Conservation (phyloP, 1,140 invertebrate species). For the Radopholus similis region DNA sequence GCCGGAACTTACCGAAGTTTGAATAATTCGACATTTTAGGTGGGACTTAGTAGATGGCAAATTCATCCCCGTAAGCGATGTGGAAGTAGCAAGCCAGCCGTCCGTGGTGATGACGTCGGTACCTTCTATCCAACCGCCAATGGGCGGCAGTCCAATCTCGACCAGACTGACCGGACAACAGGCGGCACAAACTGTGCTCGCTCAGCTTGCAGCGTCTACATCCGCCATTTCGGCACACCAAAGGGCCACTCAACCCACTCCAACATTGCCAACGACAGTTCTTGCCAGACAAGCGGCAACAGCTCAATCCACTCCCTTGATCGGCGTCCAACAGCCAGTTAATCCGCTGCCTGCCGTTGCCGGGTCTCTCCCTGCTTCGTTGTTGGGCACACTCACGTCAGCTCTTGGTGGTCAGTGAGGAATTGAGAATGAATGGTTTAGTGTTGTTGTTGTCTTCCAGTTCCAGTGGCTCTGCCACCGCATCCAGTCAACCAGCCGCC, state of each 20-base stretch:
- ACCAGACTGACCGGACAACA: neutral
- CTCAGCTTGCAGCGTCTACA: neutral
- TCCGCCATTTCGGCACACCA: neutral
- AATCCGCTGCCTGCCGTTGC: neutral
- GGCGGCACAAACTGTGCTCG: neutral
- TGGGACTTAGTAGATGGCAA: neutral
- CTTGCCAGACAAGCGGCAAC: too few relatives aligned
- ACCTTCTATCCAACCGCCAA: neutral
- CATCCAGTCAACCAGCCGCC: conserved; percentile 2
- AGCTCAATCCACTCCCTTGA: neutral
- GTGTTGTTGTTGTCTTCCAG: too few relatives aligned
- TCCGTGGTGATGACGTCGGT: neutral
- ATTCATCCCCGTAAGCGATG: neutral
- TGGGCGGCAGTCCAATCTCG: neutral
- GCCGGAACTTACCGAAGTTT: neutral
- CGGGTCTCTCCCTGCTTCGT: too few relatives aligned
- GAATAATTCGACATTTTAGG: neutral
- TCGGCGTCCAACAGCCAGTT: neutral
- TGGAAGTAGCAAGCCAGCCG: too few relatives aligned
- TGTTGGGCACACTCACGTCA: conserved; percentile 1
- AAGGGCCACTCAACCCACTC: neutral
- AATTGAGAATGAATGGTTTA: too few relatives aligned
- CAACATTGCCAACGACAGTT: neutral
- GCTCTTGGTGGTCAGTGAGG: neutral
- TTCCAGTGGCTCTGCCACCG: conserved; percentile 3